These are phyloP conservation scores for Belgica antarctica DNA, from an alignment of 2,888 invertebrate genomes.

Conservation along the genomic window DNA sequence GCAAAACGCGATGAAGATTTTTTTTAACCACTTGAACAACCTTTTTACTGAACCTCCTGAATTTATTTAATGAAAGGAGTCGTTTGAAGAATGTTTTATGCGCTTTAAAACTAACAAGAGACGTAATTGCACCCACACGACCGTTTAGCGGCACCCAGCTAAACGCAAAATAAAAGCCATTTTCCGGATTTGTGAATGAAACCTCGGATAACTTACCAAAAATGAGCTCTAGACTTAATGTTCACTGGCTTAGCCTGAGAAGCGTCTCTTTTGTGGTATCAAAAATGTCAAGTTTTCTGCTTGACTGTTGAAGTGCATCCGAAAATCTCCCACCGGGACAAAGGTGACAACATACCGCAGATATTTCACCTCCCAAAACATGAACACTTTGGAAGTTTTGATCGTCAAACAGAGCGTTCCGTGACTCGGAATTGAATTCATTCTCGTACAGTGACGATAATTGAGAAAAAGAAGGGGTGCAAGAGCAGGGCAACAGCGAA, in stretches of 20 bases:
- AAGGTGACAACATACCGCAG: too few species aligned
- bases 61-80: neutral
- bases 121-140: neutral
- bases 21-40: constrained; percentile 6
- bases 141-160: neutral
- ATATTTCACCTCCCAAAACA: neutral
- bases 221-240: too few species aligned
- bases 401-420: neutral
- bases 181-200: too few species aligned
- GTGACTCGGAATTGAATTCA: too few species aligned
- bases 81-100: too few species aligned
- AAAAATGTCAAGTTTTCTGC: constrained; percentile 8
- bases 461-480: too few species aligned
- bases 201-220: too few species aligned
- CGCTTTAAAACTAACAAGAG: neutral
- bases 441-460: too few species aligned
- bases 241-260: neutral
- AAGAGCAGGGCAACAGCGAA: neutral
- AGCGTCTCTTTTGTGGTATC: neutral
- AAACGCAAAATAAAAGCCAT: too few species aligned
- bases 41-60: neutral
- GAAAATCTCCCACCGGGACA: neutral
- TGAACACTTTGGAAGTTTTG: neutral
- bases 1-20: neutral
- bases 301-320: neutral